Evolutionary conservation across 53 echinoderm and acorn worm species (phyloP).

Genomic region (Hippasteria phrygiana): DNA sequence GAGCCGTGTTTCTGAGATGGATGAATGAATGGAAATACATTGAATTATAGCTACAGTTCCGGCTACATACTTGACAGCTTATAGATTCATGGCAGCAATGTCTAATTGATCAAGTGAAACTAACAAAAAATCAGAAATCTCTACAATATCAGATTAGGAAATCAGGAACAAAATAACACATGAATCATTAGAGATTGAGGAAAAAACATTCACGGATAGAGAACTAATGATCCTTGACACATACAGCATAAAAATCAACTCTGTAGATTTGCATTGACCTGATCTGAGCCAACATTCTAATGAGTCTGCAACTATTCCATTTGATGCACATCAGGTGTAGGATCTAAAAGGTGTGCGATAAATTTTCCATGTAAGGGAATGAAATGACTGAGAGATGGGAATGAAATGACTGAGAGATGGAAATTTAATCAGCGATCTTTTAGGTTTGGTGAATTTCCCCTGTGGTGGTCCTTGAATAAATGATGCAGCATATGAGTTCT

Average conservation of each 20-base stretch:
- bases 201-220: neutral
- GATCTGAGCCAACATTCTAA: no score
- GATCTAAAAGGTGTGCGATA: no score
- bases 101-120: no score
- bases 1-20: constrained; percentile 94
- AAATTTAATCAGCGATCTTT: neutral
- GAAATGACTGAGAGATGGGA: neutral
- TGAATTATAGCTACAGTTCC: neutral
- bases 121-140: neutral
- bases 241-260: no score
- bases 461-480: neutral
- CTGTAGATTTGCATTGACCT: no score
- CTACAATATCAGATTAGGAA: no score
- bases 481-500: neutral
- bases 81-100: no score
- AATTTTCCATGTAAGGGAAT: no score
- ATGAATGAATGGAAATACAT: constrained; percentile 28
- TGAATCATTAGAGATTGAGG: neutral
- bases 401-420: neutral
- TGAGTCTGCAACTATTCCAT: no score
- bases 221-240: neutral
- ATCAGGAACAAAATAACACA: neutral
- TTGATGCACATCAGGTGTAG: no score
- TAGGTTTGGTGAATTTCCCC: neutral
- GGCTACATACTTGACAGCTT: no score